A percentile compares a stretch with the other conserved stretches of the same genome.
phyloP scores from a whole-genome alignment of 1,140 invertebrate species.

The Tenebrio molitor region DNA sequence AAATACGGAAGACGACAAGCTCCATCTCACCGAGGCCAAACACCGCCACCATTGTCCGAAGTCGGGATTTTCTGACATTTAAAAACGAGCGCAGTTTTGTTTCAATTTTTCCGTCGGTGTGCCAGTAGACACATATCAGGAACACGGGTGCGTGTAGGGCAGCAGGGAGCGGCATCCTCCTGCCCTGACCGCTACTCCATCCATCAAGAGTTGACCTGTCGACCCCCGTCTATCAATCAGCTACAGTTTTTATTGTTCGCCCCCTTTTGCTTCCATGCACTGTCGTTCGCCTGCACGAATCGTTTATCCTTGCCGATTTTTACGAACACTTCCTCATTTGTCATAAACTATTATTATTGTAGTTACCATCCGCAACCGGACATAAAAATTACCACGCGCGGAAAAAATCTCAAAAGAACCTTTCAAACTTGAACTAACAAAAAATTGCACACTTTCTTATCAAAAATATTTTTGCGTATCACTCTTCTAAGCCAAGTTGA shows the following conservation, averaged over 20 bases:
- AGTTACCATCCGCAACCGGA: no score
- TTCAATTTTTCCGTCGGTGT: slow-evolving; percentile 35
- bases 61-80: no score
- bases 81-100: slow-evolving; percentile 40
- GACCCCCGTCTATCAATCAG: slow-evolving; percentile 56
- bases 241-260: slow-evolving; percentile 53
- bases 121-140: slow-evolving; percentile 32
- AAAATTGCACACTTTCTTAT: no score
- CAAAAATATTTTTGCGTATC: no score
- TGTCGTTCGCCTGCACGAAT: slow-evolving; percentile 34
- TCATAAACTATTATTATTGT: slow-evolving; percentile 26
- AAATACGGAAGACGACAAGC: slow-evolving; percentile 42
- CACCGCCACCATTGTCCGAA: no score
- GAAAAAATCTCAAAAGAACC: no score
- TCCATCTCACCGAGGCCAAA: not conserved
- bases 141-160: slow-evolving; percentile 22
- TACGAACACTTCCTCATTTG: slow-evolving; percentile 12
- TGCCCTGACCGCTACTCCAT: slow-evolving; percentile 51
- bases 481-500: no score
- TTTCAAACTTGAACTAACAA: no score
- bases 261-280: slow-evolving; percentile 43
- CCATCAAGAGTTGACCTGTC: slow-evolving; percentile 56
- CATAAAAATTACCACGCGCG: no score
- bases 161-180: slow-evolving; percentile 40
- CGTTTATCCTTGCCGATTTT: slow-evolving; percentile 39